Conservation (phyloP, 2,113 vertebrate genomes). For the Trogon melanurus region DNA sequence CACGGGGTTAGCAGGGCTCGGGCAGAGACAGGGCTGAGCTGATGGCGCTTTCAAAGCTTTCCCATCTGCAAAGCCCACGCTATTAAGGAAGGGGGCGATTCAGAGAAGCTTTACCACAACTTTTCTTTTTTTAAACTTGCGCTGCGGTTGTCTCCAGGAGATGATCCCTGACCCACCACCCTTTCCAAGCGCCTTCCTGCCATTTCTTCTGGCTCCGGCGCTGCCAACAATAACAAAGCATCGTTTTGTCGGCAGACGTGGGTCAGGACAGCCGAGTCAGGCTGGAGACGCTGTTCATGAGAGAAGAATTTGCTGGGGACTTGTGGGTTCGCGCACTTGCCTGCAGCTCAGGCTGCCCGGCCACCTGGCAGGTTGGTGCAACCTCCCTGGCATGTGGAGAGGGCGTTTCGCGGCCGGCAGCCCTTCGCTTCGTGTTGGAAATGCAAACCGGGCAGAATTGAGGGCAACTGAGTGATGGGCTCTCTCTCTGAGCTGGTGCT, state of each 20-base stretch:
- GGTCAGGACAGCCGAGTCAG: not conserved
- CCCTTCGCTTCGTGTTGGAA: fast-evolving
- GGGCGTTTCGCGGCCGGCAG: not conserved
- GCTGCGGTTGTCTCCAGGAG: not conserved
- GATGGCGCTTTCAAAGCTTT: not conserved
- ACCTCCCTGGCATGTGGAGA: not conserved
- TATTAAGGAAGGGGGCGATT: not conserved
- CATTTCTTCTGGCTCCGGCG: not conserved
- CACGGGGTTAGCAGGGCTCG: not conserved
- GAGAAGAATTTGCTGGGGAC: not conserved
- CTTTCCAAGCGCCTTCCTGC: not conserved
- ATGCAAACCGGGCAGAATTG: fast-evolving
- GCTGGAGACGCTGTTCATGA: not conserved
- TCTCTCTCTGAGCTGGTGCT: not conserved
- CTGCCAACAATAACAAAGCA: slow-evolving; percentile 51
- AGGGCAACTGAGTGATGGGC: not conserved
- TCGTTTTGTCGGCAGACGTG: not conserved
- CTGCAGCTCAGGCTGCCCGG: not conserved
- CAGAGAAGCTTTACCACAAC: not conserved
- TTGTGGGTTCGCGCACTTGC: fast-evolving
- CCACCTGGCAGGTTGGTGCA: too few relatives aligned
- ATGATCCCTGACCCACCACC: not conserved
- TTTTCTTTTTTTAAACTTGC: not conserved
- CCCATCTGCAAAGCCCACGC: not conserved
- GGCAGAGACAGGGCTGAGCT: too few relatives aligned